Conservation (phyloP, 2,113 vertebrate species). For the Charadrius vociferus region DNA sequence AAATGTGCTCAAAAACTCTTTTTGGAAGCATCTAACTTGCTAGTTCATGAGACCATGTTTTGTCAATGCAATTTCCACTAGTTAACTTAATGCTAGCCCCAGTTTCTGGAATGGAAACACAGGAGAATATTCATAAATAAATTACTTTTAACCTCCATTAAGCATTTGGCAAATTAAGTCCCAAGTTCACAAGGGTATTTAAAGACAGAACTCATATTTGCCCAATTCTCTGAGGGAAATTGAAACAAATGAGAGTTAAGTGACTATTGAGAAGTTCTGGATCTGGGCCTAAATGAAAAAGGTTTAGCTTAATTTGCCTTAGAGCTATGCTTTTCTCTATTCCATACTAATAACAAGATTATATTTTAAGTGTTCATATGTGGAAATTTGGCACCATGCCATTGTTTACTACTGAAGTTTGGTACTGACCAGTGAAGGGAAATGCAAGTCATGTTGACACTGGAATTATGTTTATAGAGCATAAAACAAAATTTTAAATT, state of each 20-base stretch:
- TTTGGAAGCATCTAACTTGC: not conserved
- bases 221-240: not conserved
- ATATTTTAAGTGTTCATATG: not conserved
- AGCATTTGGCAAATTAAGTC: not conserved
- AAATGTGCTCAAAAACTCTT: not conserved
- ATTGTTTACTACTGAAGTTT: not conserved
- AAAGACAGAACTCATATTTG: not conserved
- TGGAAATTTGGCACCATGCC: not conserved
- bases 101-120: not conserved
- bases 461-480: not conserved
- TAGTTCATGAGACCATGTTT: not conserved
- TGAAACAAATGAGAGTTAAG: not conserved
- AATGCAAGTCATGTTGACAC: not conserved
- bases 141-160: not conserved
- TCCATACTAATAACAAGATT: not conserved
- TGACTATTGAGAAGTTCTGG: not conserved
- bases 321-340: not conserved
- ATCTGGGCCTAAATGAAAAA: not conserved
- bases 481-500: not conserved
- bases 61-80: not conserved
- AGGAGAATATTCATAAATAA: not conserved
- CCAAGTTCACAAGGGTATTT: not conserved
- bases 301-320: not conserved
- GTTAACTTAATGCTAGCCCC: not conserved
- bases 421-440: not conserved